These are phyloP conservation scores for Spermophilus dauricus DNA, from an alignment of 2,113 vertebrate genomes.

Conservation along the genomic window DNA sequence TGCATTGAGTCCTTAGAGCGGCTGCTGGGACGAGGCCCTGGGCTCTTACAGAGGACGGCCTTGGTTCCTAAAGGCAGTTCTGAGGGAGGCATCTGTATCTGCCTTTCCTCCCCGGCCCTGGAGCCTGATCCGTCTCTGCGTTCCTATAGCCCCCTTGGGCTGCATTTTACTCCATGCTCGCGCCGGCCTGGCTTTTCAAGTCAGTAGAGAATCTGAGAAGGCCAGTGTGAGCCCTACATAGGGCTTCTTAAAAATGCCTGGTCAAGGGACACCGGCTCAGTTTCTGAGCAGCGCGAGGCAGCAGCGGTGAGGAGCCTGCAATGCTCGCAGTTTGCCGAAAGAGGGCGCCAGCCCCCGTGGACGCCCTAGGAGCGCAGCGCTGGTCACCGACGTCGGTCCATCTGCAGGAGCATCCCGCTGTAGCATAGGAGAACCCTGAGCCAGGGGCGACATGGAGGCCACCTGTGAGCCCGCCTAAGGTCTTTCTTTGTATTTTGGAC, in stretches of 20 bases:
- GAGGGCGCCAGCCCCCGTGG: not conserved
- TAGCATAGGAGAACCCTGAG: not conserved
- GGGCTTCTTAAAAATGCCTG: not conserved
- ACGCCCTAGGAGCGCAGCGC: rapidly evolving
- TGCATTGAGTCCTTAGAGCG: no score
- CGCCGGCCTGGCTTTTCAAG: not conserved
- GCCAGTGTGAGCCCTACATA: not conserved
- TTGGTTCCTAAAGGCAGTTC: not conserved
- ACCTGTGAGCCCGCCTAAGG: not conserved
- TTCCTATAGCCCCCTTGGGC: no score
- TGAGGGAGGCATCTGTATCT: not conserved
- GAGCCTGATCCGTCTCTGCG: no score
- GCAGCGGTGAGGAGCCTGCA: not conserved
- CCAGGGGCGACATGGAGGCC: rapidly evolving
- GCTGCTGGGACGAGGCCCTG: not conserved
- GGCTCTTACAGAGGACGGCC: not conserved
- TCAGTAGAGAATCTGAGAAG: not conserved
- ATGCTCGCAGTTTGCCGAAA: rapidly evolving
- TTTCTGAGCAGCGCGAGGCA: rapidly evolving
- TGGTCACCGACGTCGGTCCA: no score
- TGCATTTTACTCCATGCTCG: no score
- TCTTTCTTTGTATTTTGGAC: no score
- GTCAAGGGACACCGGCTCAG: rapidly evolving
- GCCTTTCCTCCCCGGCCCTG: not conserved
- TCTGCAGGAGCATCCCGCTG: no score